Evolutionary conservation across 2,113 vertebrate genomes (phyloP).

Genomic region (Malurus alboscapulatus): DNA sequence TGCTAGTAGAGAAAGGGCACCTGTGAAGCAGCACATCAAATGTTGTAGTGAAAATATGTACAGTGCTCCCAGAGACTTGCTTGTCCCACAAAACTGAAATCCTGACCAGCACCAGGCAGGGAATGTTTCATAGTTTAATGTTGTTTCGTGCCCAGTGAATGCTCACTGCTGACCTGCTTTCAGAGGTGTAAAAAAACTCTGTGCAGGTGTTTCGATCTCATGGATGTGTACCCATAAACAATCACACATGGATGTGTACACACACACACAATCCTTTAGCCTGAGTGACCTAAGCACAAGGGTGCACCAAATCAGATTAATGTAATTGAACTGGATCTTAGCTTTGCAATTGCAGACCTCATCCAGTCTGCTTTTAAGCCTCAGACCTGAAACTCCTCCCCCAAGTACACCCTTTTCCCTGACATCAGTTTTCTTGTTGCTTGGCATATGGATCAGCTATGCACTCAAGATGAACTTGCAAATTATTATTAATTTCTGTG

Average conservation of each 20-base stretch:
- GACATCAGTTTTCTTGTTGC: neutral
- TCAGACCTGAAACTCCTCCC: neutral
- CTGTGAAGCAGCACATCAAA: neutral
- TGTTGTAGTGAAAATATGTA: neutral
- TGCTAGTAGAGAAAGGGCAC: neutral
- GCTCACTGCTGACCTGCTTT: conserved; percentile 26
- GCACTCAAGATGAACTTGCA: neutral
- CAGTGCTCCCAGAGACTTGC: neutral
- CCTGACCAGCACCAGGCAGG: neutral
- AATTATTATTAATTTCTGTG: conserved; percentile 6
- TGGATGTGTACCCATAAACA: neutral
- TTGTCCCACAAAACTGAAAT: neutral
- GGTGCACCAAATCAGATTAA: neutral
- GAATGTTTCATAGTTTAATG: neutral
- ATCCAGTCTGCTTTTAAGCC: neutral
- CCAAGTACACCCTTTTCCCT: neutral
- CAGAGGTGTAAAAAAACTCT: neutral
- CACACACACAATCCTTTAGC: neutral
- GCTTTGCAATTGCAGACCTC: neutral
- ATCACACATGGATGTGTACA: neutral
- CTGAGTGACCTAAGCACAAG: neutral
- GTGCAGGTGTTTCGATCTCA: neutral
- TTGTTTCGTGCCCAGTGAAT: conserved; percentile 39
- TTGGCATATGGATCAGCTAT: neutral
- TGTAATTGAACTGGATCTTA: neutral